Conservation (phyloP, 2,113 vertebrate genomes). For the Paratilapia polleni region DNA sequence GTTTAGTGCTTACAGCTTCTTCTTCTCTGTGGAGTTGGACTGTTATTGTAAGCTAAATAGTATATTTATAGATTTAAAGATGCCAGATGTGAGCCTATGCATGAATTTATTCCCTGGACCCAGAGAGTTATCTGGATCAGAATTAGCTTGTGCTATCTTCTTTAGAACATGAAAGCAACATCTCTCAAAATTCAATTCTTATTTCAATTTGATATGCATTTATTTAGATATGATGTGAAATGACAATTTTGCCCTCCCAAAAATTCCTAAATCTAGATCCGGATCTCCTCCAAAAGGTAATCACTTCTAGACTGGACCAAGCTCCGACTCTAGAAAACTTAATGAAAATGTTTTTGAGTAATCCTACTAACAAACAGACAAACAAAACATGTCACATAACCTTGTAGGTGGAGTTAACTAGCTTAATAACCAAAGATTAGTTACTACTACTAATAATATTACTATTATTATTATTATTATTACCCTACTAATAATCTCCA, state of each 20-base stretch:
- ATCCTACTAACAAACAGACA: neutral
- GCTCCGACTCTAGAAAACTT: neutral
- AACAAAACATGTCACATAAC: neutral
- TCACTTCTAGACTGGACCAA: fast-evolving
- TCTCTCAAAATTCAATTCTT: neutral
- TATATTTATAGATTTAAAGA: neutral
- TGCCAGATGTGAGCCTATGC: neutral
- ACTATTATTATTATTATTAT: no score
- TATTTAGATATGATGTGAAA: neutral
- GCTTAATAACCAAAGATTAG: neutral
- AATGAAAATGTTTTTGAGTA: neutral
- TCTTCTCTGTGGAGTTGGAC: neutral
- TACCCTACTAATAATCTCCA: neutral
- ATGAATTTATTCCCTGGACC: fast-evolving
- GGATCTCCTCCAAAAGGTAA: neutral
- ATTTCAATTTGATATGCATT: neutral
- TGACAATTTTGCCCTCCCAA: no score
- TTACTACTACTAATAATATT: no score
- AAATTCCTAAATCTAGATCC: neutral
- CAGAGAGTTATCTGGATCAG: neutral
- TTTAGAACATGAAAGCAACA: no score
- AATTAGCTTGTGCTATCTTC: neutral
- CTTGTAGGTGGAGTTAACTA: fast-evolving
- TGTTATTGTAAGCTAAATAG: fast-evolving
- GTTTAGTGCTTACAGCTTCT: fast-evolving